phyloP scores from a whole-genome alignment of 2,113 vertebrate species.

The Setophaga petechia region DNA sequence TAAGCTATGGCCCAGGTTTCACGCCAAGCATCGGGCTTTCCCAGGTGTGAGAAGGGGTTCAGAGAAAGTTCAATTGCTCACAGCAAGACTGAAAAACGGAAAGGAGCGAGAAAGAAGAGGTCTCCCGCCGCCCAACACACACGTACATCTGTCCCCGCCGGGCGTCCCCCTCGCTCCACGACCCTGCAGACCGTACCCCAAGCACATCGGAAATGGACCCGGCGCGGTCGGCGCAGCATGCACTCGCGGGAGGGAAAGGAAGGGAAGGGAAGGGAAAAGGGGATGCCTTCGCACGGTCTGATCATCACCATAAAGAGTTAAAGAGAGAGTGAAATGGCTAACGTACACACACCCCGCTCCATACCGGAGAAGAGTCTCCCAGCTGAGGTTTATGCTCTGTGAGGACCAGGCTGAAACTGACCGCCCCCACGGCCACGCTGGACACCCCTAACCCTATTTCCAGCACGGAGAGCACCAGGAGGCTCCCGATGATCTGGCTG shows the following conservation, averaged over 20 bases:
- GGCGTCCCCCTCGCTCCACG: background rate
- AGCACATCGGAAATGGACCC: conserved; percentile 25
- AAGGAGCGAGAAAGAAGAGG: background rate
- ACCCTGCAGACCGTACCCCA: background rate
- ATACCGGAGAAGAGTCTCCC: conserved; percentile 98
- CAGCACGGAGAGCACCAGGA: conserved; percentile 94
- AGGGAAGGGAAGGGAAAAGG: background rate
- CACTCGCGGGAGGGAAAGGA: background rate
- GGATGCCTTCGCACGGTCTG: conserved; percentile 49
- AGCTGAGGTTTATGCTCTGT: conserved; percentile 88
- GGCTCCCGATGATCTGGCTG: conserved; percentile 97
- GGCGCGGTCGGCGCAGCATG: conserved; percentile 4
- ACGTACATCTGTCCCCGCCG: background rate
- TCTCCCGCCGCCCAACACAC: background rate
- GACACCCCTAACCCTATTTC: conserved; percentile 98
- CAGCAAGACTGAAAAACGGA: background rate
- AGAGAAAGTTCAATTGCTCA: conserved; percentile 50
- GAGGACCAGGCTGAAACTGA: conserved; percentile 90
- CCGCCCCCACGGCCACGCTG: conserved; percentile 95
- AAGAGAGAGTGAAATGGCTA: conserved; percentile 85
- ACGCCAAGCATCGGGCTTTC: background rate
- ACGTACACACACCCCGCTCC: conserved; percentile 99
- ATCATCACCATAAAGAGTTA: conserved; percentile 74
- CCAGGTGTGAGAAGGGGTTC: conserved; percentile 1
- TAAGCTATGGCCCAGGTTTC: background rate